Conservation (phyloP, 2,113 vertebrate species). For the Sterrhoptilus dennistouni region DNA sequence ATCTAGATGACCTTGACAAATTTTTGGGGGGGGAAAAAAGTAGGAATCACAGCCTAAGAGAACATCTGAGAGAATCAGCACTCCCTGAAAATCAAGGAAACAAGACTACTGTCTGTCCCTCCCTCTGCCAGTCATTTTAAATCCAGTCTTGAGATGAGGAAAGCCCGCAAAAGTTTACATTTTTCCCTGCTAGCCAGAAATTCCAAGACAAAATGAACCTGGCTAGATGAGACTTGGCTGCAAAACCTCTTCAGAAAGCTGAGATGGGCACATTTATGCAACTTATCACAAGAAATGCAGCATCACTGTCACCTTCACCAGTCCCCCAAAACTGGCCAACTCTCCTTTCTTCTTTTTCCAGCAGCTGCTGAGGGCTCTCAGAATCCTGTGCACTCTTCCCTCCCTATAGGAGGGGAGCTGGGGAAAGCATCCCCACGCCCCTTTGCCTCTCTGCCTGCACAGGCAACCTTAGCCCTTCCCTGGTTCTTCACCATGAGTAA, state of each 20-base stretch:
- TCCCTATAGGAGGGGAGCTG: not conserved
- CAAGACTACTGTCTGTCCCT: not conserved
- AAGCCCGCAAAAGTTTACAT: not conserved
- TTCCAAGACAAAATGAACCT: not conserved
- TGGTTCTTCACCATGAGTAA: fast-evolving
- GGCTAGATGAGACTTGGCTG: fast-evolving
- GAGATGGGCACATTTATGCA: fast-evolving
- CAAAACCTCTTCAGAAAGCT: not conserved
- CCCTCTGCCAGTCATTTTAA: not conserved
- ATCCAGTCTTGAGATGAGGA: not conserved
- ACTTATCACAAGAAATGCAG: not conserved
- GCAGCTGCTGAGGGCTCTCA: not conserved
- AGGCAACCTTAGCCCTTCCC: not conserved
- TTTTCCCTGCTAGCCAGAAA: not conserved
- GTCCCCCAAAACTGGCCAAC: not conserved
- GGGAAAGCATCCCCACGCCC: fast-evolving
- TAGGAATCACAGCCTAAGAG: fast-evolving
- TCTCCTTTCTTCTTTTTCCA: not conserved
- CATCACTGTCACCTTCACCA: not conserved
- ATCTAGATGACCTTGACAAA: not conserved
- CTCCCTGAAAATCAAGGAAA: not conserved
- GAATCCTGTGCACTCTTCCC: not conserved
- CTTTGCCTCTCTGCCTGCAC: not conserved
- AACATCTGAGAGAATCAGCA: not conserved
- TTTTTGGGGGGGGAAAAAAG: fast-evolving